Evolutionary conservation across 2,888 invertebrate species (phyloP), one percentile per base, ranked within the genome.

Genomic region (Candidula unifasciata): DNA sequence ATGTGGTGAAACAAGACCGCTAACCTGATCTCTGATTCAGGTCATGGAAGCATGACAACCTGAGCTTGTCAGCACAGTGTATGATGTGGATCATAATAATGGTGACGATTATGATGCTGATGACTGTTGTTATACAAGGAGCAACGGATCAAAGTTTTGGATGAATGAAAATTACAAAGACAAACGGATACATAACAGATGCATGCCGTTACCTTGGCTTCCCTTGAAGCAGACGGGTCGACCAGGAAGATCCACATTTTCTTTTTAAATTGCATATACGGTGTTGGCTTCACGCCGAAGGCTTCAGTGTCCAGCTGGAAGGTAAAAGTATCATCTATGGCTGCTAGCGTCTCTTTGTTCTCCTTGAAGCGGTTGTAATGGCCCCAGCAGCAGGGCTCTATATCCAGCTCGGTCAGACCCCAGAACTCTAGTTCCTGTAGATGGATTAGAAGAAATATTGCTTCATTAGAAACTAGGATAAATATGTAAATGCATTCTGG

Each of bases 381-480:
- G 18, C 91, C 91, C 93, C 93, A 93, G 83, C 93, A 93, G 87
- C 93, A 93, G 0, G 93, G 91, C 87, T 93, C 93, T 8, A 93
- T 93, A 85, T 93, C 93, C 18, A 91, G 88, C 82, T 93, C 93
- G 13, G 92, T 91, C 27, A 93, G 87, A 30, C 93, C 93, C 93
- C 93, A 93, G 85, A 89, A 93, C 30, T 91, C 90, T 8, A 93
- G 87, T 86, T 93, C 93, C 93, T 93, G 84, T 16, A 86, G 86
- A 66, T 10, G 35, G 3, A 5, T 13, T 3, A 69, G 35, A 33
- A 21, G 21, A 74, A n/a, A 52, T 24, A 80, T 44, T 44, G 13
- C 44, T 44, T 44, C 8, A 13, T 13, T 44, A 44, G 44, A 44
- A 44, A 44, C 6, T 13, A 44, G 44, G 13, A 13, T 44, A 10